Base-by-base conservation (phyloP, 2,888 invertebrate genomes). In the Conchocele bisecta region DNA sequence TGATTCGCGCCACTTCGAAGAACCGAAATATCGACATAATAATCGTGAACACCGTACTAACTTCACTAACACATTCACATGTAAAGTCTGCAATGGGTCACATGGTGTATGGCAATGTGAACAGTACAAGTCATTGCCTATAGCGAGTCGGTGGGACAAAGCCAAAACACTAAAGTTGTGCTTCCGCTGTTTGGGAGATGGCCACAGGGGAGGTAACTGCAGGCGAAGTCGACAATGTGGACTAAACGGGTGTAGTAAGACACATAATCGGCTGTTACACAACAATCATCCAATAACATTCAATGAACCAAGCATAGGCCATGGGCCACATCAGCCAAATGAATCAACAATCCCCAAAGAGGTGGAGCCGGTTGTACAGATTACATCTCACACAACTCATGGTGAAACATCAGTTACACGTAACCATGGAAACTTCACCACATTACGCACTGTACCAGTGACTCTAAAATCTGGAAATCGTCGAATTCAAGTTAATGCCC, bases 361-460 rank as follows among this genome's bases (percentile, higher is more conserved):
- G n/a, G n/a, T n/a, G n/a, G n/a, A n/a, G n/a, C n/a, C n/a, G n/a
- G n/a, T n/a, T n/a, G n/a, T n/a, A n/a, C n/a, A n/a, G n/a, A n/a
- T n/a, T n/a, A n/a, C n/a, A n/a, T n/a, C n/a, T n/a, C n/a, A n/a
- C n/a, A n/a, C n/a, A n/a, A n/a, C n/a, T n/a, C n/a, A n/a, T n/a
- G n/a, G n/a, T n/a, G n/a, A n/a, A n/a, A n/a, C n/a, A n/a, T n/a
- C n/a, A n/a, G n/a, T n/a, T n/a, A n/a, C n/a, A n/a, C n/a, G n/a
- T n/a, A n/a, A n/a, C n/a, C n/a, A n/a, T 20, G 39, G 35, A 41
- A 42, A 57, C 24, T 54, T 39, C 50, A 61, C 61, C 11, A 50
- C 42, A 22, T 29, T 76, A 26, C 46, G 66, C 51, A 73, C 76
- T 15, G 56, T 76, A 5, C 73, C 76, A 20, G 73, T 76, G 13